Evolutionary conservation across 2,113 vertebrate species (phyloP).

Genomic region (Ptychochromis oligacanthus): DNA sequence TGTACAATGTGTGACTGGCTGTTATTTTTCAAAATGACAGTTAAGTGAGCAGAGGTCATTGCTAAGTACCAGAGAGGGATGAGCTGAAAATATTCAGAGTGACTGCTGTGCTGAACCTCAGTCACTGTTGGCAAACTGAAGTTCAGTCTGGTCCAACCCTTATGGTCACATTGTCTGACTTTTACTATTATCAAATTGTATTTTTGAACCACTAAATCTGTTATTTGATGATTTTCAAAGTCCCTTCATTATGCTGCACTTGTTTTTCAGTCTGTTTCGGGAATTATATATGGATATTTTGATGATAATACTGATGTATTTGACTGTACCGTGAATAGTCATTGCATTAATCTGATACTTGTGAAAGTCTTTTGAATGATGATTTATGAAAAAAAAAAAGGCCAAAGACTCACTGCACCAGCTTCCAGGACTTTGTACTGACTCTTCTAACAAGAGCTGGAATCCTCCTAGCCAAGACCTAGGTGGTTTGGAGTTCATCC

Average conservation of each 20-base stretch:
- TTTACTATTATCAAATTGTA: background rate
- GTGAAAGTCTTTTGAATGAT: no score
- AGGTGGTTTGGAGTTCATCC: background rate
- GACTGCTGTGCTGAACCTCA: slow-evolving; percentile 19
- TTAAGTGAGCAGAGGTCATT: slow-evolving; percentile 26
- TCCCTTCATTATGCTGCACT: background rate
- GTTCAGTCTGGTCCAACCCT: background rate
- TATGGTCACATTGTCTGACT: background rate
- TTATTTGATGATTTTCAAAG: background rate
- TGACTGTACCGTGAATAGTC: no score
- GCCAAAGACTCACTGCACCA: background rate
- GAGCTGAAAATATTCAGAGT: slow-evolving; percentile 40
- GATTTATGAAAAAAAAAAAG: no score
- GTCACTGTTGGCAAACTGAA: slow-evolving; percentile 26
- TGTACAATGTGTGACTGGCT: slow-evolving; percentile 22
- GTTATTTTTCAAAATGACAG: slow-evolving; percentile 57
- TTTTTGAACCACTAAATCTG: background rate
- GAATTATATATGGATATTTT: background rate
- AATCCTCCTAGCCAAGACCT: no score
- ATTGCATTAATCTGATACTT: no score
- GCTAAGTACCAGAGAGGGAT: slow-evolving; percentile 44
- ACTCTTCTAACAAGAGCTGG: background rate
- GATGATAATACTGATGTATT: background rate
- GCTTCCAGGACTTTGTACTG: background rate
- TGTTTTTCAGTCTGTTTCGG: background rate